A percentile compares a stretch with the other conserved stretches of the same genome.
Evolutionary conservation across 2,113 vertebrate genomes (phyloP).

Genomic region (Caloenas nicobarica): DNA sequence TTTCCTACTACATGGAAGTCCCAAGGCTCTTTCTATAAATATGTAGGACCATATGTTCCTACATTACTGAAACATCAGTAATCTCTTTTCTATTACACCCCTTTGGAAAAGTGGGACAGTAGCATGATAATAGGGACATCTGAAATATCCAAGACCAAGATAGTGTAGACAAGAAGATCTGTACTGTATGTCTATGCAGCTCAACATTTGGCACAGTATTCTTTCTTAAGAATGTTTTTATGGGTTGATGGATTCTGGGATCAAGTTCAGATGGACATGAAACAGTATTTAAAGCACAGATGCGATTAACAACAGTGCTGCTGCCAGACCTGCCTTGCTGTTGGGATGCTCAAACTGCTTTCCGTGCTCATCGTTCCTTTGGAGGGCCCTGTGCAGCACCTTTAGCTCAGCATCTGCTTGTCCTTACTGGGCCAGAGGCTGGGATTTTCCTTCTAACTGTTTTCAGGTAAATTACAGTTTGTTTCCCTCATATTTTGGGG

Average conservation of each 20-base stretch:
- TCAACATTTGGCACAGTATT: not conserved
- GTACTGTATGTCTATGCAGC: not conserved
- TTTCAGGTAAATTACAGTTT: not conserved
- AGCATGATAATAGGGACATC: not conserved
- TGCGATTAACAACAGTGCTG: not conserved
- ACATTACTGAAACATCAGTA: not conserved
- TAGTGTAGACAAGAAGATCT: not conserved
- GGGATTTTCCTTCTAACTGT: not conserved
- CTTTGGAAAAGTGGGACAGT: not conserved
- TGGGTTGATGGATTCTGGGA: not conserved
- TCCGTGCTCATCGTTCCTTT: not conserved
- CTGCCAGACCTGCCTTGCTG: not conserved
- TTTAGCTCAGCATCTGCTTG: not conserved
- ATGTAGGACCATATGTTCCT: not conserved
- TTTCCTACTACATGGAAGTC: not conserved
- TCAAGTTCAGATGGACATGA: not conserved
- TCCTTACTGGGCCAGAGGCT: not conserved
- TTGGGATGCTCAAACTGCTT: not conserved
- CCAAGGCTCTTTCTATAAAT: constrained; percentile 39
- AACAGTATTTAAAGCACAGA: not conserved
- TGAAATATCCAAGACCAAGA: not conserved
- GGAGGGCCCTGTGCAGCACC: not conserved
- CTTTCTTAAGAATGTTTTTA: not conserved
- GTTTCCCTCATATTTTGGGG: not conserved
- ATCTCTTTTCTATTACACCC: not conserved